A percentile compares a stretch with the other conserved stretches of the same genome.
Conservation (phyloP, 2,888 invertebrate species). For the Temnothorax rugatulus region DNA sequence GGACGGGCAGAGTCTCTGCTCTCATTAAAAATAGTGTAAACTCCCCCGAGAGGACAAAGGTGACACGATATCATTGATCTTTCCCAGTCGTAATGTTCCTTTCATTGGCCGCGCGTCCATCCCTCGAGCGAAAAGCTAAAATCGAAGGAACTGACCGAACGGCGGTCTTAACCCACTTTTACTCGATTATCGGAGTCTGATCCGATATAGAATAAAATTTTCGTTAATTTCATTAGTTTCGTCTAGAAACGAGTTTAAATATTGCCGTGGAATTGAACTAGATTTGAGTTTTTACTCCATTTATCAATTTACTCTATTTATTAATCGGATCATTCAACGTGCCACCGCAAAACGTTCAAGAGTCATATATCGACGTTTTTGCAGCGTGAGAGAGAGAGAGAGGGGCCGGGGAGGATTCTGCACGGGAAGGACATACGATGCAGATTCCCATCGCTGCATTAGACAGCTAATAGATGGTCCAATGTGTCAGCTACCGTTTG, state of each 20-base stretch:
- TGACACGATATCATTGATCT: conserved; percentile 36
- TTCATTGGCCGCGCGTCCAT: background rate
- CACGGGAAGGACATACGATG: conserved; percentile 15
- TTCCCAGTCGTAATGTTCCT: background rate
- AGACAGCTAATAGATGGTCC: conserved; percentile 20
- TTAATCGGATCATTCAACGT: background rate
- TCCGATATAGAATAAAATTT: background rate
- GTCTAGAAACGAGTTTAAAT: background rate
- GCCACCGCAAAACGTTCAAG: background rate
- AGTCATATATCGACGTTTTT: conserved; percentile 1
- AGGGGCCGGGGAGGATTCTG: background rate
- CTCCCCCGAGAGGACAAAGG: conserved; percentile 18
- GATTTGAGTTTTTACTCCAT: background rate
- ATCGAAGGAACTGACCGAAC: background rate
- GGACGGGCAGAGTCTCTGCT: conserved; percentile 5
- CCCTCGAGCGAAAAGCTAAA: conserved; percentile 7
- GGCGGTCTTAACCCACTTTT: conserved; percentile 6
- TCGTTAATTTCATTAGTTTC: background rate
- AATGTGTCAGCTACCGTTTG: conserved; percentile 31
- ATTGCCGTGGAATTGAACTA: background rate
- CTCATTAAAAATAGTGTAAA: conserved; percentile 30
- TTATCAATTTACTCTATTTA: background rate
- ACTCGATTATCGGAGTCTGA: background rate
- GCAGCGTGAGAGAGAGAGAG: background rate
- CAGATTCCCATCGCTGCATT: conserved; percentile 29